Conservation (phyloP, 2,888 invertebrate genomes). For the Yponomeuta malinellus region DNA sequence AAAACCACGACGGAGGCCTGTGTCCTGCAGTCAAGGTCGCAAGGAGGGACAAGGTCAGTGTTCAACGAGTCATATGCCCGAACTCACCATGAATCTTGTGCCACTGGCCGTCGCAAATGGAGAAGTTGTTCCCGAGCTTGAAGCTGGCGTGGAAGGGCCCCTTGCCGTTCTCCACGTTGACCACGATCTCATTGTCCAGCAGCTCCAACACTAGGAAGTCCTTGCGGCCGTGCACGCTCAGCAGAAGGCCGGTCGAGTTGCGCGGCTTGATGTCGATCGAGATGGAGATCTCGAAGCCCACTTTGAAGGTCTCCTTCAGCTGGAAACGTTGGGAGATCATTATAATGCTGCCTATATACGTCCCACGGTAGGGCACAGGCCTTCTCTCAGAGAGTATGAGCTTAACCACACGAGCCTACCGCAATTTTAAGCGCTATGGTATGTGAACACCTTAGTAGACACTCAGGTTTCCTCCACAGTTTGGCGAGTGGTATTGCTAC, state of each 20-base stretch:
- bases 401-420: no score
- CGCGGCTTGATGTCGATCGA: conserved; percentile 92
- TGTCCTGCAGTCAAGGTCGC: no score
- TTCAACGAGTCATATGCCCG: no score
- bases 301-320: conserved; percentile 82
- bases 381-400: no score
- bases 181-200: conserved; percentile 87
- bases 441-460: no score
- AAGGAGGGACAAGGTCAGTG: no score
- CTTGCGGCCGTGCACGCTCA: conserved; percentile 88
- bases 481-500: no score
- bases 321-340: conserved; percentile 21
- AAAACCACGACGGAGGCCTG: no score
- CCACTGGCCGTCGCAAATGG: conserved; percentile 97
- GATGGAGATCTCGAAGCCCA: conserved; percentile 86
- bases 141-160: conserved; percentile 86
- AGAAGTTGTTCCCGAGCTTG: conserved; percentile 77
- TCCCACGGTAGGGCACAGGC: no score
- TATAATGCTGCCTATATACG: no score
- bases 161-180: conserved; percentile 88
- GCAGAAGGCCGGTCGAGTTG: conserved; percentile 86
- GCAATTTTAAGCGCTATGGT: no score
- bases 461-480: no score
- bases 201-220: conserved; percentile 93
- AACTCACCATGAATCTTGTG: conserved; percentile 85